These are phyloP conservation scores for Ectropis grisescens DNA, from an alignment of 1,140 invertebrate genomes.

Conservation along the genomic window DNA sequence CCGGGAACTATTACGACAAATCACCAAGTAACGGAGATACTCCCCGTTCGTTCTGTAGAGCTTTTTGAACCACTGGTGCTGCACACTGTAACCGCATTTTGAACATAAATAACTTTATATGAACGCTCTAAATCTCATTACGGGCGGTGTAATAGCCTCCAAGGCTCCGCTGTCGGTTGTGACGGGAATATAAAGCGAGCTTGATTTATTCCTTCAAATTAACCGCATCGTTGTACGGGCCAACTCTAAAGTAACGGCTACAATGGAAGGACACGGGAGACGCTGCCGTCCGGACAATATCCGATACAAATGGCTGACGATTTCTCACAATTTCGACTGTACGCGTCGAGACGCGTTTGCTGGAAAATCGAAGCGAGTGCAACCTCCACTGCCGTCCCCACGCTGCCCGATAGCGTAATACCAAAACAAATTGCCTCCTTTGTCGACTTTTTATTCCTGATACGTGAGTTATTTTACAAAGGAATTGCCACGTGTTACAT, in stretches of 20 bases:
- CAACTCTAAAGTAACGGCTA: neutral
- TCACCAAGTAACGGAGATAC: neutral
- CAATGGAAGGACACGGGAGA: too few species aligned
- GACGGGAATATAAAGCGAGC: conserved; percentile 62
- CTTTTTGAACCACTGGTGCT: conserved; percentile 10
- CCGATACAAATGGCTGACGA: conserved; percentile 23
- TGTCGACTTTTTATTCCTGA: conserved; percentile 48
- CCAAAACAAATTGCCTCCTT: conserved; percentile 58
- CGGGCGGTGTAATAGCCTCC: conserved; percentile 59
- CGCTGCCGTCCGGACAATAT: conserved; percentile 13
- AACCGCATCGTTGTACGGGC: conserved; percentile 43
- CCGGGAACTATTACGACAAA: too few species aligned
- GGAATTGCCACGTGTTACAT: neutral
- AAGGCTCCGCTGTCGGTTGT: conserved; percentile 56
- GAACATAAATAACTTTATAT: conserved; percentile 66
- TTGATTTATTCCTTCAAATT: conserved; percentile 59
- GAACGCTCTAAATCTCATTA: conserved; percentile 67
- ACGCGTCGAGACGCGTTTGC: conserved; percentile 20
- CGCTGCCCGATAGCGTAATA: conserved; percentile 54
- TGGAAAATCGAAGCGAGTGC: conserved; percentile 40
- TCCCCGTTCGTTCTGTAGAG: conserved; percentile 1
- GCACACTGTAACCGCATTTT: conserved; percentile 34
- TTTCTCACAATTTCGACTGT: conserved; percentile 37
- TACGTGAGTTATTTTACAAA: conserved; percentile 42
- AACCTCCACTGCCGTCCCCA: conserved; percentile 17